Conservation (phyloP, 1,140 invertebrate genomes). For the Plectrocnemia conspersa region DNA sequence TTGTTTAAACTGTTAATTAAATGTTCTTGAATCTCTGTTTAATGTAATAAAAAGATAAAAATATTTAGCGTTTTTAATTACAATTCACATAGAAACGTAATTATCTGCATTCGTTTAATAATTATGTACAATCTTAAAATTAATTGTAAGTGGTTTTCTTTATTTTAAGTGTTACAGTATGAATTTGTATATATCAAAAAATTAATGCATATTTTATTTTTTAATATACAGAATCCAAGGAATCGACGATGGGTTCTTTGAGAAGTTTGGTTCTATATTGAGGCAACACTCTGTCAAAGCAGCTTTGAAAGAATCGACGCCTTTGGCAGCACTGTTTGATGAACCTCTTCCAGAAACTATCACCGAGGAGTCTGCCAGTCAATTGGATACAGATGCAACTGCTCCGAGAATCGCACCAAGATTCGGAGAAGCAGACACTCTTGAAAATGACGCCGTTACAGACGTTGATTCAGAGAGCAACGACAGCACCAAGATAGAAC, state of each 20-base stretch:
- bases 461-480: conserved; percentile 55
- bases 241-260: conserved; percentile 73
- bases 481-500: conserved; percentile 54
- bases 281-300: conserved; percentile 58
- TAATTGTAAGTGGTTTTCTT: too few relatives aligned
- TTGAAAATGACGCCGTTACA: conserved; percentile 48
- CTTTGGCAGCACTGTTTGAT: conserved; percentile 46
- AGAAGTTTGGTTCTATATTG: conserved; percentile 68
- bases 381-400: conserved; percentile 7
- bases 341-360: not conserved
- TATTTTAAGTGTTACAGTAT: too few relatives aligned
- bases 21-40: too few relatives aligned
- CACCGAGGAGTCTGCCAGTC: conserved; percentile 7
- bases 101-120: too few relatives aligned
- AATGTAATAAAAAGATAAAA: too few relatives aligned
- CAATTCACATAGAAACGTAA: too few relatives aligned
- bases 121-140: too few relatives aligned
- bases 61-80: too few relatives aligned
- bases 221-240: conserved; percentile 63
- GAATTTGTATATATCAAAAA: too few relatives aligned
- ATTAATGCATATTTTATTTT: conserved; percentile 27
- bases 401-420: conserved; percentile 13
- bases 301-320: conserved; percentile 49
- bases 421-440: conserved; percentile 48
- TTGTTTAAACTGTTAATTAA: too few relatives aligned